These are phyloP conservation scores for Cylas formicarius DNA, from an alignment of 1,140 invertebrate species.

Conservation along the genomic window DNA sequence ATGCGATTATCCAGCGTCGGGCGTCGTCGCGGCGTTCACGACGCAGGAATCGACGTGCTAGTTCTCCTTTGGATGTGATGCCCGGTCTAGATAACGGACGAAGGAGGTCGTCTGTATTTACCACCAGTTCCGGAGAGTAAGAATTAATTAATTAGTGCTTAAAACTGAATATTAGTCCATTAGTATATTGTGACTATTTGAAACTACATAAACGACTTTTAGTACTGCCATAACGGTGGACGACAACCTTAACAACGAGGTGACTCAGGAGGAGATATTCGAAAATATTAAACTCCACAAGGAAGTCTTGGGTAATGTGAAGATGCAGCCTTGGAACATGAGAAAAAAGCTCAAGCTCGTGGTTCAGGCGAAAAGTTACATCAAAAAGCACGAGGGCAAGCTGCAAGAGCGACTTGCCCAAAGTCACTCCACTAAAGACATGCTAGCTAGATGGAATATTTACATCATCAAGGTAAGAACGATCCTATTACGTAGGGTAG, in stretches of 20 bases:
- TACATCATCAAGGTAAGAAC: conserved; percentile 40
- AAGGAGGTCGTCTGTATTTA: conserved; percentile 70
- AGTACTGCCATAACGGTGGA: conserved; percentile 71
- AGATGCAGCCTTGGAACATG: conserved; percentile 84
- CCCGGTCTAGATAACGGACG: conserved; percentile 38
- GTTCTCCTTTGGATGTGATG: conserved; percentile 56
- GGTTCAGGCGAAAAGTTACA: conserved; percentile 77
- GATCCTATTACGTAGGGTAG: too few species aligned
- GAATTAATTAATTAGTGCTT: conserved; percentile 26
- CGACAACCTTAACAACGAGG: conserved; percentile 50
- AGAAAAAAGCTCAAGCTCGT: conserved; percentile 77
- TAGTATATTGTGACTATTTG: conserved; percentile 4
- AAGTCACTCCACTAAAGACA: conserved; percentile 74
- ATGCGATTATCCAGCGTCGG: conserved; percentile 68
- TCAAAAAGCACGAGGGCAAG: conserved; percentile 81
- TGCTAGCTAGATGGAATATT: conserved; percentile 74
- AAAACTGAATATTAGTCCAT: background rate
- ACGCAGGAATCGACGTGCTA: conserved; percentile 53
- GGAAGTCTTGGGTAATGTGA: conserved; percentile 81
- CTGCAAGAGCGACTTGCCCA: conserved; percentile 86
- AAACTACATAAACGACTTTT: conserved; percentile 1
- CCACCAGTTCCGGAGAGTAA: conserved; percentile 80
- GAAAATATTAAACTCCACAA: conserved; percentile 90
- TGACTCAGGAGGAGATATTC: conserved; percentile 77
- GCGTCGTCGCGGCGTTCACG: conserved; percentile 58